phyloP scores from a whole-genome alignment of 2,113 vertebrate species.

The Corythaeola cristata region DNA sequence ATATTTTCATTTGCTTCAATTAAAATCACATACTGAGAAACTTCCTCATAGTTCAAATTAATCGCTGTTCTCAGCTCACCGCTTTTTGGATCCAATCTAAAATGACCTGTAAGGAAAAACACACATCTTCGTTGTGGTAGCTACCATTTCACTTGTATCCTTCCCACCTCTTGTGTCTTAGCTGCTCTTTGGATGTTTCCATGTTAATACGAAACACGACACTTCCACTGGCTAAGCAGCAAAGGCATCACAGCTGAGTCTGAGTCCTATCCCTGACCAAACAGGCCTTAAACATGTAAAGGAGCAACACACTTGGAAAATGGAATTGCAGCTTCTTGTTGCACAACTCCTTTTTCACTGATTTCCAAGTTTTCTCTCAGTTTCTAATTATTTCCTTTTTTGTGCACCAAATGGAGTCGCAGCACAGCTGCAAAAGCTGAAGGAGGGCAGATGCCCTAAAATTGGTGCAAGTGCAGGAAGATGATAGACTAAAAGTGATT shows the following conservation, averaged over 20 bases:
- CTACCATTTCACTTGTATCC: neutral
- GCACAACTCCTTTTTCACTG: neutral
- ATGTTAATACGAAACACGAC: neutral
- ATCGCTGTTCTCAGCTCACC: conserved; percentile 58
- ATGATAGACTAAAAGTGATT: neutral
- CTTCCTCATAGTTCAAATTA: conserved; percentile 53
- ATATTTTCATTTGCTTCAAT: conserved; percentile 9
- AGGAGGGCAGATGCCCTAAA: neutral
- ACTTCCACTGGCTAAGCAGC: neutral
- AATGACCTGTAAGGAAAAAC: conserved; percentile 51
- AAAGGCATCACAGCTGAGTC: neutral
- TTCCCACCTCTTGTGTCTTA: neutral
- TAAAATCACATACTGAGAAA: conserved; percentile 56
- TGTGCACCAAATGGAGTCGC: neutral
- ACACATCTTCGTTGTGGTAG: neutral
- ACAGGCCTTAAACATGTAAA: neutral
- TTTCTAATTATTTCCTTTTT: neutral
- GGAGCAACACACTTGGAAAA: neutral
- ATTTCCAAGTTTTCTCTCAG: neutral
- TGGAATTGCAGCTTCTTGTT: neutral
- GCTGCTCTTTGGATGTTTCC: neutral
- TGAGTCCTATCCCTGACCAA: neutral
- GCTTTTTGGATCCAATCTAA: conserved; percentile 41
- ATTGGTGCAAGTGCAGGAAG: neutral
- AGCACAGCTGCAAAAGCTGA: neutral